A percentile compares a stretch with the other conserved stretches of the same genome.
These are phyloP conservation scores for Prietella phreatophila DNA, from an alignment of 2,113 vertebrate species.

Conservation along the genomic window DNA sequence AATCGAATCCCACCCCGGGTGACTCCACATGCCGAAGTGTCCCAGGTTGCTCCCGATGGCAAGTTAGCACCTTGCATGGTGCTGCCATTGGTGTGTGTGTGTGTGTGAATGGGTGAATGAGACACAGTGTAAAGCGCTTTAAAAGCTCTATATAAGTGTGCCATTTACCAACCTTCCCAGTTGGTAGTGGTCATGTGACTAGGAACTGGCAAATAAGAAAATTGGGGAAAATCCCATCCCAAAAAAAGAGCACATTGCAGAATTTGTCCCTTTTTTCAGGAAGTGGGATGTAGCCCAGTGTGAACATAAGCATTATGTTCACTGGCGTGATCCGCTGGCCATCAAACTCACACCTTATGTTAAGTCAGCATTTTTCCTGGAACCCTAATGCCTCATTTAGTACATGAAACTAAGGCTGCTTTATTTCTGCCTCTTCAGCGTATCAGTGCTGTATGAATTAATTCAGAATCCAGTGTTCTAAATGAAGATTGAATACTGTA, in stretches of 20 bases:
- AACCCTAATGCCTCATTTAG: not conserved
- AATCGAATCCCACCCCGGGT: too few relatives aligned
- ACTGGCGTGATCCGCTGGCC: too few relatives aligned
- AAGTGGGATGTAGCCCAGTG: not conserved
- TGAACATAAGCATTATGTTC: not conserved
- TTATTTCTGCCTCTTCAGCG: not conserved
- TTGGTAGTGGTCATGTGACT: not conserved
- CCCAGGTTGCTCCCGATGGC: too few relatives aligned
- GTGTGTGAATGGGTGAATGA: too few relatives aligned
- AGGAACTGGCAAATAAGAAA: not conserved
- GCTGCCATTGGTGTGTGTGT: too few relatives aligned
- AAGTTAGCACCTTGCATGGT: too few relatives aligned
- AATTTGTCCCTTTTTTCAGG: not conserved
- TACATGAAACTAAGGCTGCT: not conserved
- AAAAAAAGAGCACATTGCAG: not conserved
- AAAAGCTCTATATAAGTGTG: too few relatives aligned
- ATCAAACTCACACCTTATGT: not conserved
- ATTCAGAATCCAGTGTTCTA: too few relatives aligned
- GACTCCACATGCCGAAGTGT: too few relatives aligned
- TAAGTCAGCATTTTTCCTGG: not conserved
- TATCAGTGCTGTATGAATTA: not conserved
- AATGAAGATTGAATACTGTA: not conserved
- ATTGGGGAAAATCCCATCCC: not conserved
- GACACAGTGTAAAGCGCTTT: too few relatives aligned
- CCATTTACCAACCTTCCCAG: not conserved